Evolutionary conservation across 2,797 vertebrate species (phyloP), one percentile per base, ranked within the genome.

Genomic region (Epinephelus malabaricus): DNA sequence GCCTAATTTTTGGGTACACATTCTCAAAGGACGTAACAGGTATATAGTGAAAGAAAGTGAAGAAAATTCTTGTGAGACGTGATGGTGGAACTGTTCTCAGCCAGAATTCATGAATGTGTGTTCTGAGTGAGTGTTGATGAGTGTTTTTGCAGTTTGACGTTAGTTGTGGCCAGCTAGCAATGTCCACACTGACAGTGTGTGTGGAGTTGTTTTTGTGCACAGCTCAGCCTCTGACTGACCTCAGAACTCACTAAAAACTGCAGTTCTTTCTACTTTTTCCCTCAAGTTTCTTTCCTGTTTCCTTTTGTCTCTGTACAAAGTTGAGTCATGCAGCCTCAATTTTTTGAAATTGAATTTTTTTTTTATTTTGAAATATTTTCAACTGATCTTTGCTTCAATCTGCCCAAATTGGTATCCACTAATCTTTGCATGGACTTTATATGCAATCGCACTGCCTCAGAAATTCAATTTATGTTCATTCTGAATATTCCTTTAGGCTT

Each of bases 221-320:
- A 54, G 49, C 47, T 69, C 23, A 56, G 50, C 59, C 47, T 46
- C 73, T 25, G 38, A 62, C 27, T 62, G 18, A 68, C 43, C 58
- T 54, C 50, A 46, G 8, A 27, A 23, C 9, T 43, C 40, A 43
- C 40, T 43, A 43, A 43, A 43, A 49, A 54, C 43, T n/a, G 14
- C 3, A 17, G 10, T 10, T 58, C 23, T 43, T 25, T 40, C 18
- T 30, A 23, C 6, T 23, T 43, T 61, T 9, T 9, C 5, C 9
- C 54, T 40, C 17, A 50, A 13, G 14, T 58, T 58, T 17, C 4
- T 43, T 9, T 60, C 7, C 2, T 23, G 14, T 43, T 19, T 23
- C 3, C 19, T 45, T 18, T 40, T 10, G 21, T 19, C n/a, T 60
- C 47, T 43, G 46, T 17, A 30, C 14, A 15, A 13, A 53, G 53